phyloP scores from a whole-genome alignment of 2,113 vertebrate species.

The Scalopus aquaticus region DNA sequence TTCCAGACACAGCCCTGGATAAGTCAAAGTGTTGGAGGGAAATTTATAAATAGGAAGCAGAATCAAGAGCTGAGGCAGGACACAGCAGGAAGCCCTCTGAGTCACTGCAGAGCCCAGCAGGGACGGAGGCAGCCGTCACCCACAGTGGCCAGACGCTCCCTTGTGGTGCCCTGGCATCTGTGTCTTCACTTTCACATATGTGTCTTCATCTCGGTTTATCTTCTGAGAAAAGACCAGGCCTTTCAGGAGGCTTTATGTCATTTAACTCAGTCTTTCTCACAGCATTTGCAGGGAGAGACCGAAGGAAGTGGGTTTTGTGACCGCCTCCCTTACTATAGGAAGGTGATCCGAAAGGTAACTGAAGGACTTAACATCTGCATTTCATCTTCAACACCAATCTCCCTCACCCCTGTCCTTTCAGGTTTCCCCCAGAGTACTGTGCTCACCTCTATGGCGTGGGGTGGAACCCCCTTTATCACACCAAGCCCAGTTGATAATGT shows the following conservation, averaged over 20 bases:
- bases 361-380: not conserved
- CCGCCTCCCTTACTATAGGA: not conserved
- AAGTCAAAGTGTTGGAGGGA: not conserved
- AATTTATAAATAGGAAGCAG: not conserved
- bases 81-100: not conserved
- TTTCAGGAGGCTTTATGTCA: not conserved
- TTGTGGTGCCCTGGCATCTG: rapidly evolving
- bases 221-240: not conserved
- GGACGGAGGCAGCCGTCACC: rapidly evolving
- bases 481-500: not conserved
- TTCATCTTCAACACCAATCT: not conserved
- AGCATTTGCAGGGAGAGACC: not conserved
- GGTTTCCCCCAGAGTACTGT: rapidly evolving
- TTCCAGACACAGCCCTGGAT: not conserved
- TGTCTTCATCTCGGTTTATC: not conserved
- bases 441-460: not conserved
- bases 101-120: not conserved
- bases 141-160: not conserved
- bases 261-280: not conserved
- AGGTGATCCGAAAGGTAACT: not conserved
- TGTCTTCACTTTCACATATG: rapidly evolving
- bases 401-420: not conserved
- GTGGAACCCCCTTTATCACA: not conserved
- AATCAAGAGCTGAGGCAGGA: not conserved
- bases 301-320: not conserved